Evolutionary conservation across 2,113 vertebrate species (phyloP).

Genomic region (Passer domesticus): DNA sequence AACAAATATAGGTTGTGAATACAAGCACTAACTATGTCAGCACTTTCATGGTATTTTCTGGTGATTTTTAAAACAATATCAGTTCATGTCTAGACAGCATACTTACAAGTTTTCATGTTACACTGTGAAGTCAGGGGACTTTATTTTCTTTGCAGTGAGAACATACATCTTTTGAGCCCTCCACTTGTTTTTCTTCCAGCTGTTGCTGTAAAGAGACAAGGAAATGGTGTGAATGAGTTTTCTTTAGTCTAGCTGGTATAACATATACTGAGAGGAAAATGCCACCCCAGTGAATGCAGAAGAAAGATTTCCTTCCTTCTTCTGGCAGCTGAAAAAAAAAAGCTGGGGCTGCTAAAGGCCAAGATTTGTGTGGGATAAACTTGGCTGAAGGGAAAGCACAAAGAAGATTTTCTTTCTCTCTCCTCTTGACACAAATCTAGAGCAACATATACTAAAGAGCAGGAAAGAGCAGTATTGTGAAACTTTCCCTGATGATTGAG

Average conservation of each 20-base stretch:
- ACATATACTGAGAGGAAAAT: not conserved
- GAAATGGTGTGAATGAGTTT: not conserved
- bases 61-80: not conserved
- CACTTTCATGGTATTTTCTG: not conserved
- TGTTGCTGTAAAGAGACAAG: not conserved
- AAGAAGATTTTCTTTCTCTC: not conserved
- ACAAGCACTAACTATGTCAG: not conserved
- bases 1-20: not conserved
- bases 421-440: not conserved
- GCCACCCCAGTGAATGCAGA: not conserved
- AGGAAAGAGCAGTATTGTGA: not conserved
- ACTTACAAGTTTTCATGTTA: not conserved
- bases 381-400: not conserved
- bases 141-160: not conserved
- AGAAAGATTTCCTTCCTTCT: not conserved
- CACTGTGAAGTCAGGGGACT: not conserved
- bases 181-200: not conserved
- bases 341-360: not conserved
- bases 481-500: not conserved
- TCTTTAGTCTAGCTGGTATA: not conserved
- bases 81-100: not conserved
- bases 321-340: not conserved
- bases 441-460: not conserved
- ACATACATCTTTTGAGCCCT: not conserved
- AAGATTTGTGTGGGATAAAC: not conserved